Percentiles rank a stretch among this genome's conserved stretches.
These are phyloP conservation scores for Darevskia mixta DNA, from an alignment of 2,797 vertebrate genomes.

Conservation along the genomic window DNA sequence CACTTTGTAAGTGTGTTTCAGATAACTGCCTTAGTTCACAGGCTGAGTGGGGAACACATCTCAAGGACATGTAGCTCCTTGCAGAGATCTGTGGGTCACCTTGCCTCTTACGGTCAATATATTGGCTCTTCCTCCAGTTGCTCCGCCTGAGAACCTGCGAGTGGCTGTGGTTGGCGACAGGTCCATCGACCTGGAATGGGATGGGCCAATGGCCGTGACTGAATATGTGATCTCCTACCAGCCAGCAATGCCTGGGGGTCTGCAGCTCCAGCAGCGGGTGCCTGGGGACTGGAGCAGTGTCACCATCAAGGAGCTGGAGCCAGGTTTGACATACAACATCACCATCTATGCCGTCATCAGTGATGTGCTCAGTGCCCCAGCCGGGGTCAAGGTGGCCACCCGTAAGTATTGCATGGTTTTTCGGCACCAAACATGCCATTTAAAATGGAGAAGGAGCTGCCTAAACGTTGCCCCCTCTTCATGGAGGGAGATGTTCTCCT, in stretches of 20 bases:
- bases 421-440: neutral
- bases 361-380: conserved; percentile 87
- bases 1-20: too few species aligned
- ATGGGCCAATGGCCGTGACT: conserved; percentile 86
- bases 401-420: conserved; percentile 84
- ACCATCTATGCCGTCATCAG: conserved; percentile 92
- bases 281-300: conserved; percentile 89
- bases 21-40: neutral
- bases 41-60: neutral
- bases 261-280: conserved; percentile 90
- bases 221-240: conserved; percentile 94
- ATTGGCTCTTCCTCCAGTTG: conserved; percentile 82
- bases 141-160: conserved; percentile 89
- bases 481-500: neutral
- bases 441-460: neutral
- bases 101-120: conserved; percentile 43
- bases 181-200: conserved; percentile 92
- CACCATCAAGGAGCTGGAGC: conserved; percentile 89
- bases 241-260: conserved; percentile 83
- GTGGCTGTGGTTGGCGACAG: conserved; percentile 87
- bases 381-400: conserved; percentile 88
- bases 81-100: neutral
- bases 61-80: neutral
- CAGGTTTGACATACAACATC: conserved; percentile 93
- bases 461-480: too few species aligned